Evolutionary conservation across 2,113 vertebrate genomes (phyloP), one percentile per base, ranked within the genome.

Genomic region (Phrynosoma platyrhinos): DNA sequence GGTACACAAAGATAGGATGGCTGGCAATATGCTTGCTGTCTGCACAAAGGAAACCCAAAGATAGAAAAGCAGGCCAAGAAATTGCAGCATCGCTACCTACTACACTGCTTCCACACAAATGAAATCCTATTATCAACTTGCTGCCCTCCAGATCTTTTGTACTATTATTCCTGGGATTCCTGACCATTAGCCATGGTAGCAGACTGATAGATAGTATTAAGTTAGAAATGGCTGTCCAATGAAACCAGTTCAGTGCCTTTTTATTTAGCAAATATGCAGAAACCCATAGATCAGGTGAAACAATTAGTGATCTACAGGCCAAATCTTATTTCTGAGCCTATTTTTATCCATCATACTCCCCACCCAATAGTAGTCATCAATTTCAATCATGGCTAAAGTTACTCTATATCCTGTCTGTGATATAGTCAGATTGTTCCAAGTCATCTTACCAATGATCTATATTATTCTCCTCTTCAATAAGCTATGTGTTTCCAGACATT

Each of bases 1-100:
- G 32, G 21, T 53, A 62, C 12, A 62, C 58, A 18, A 62, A 62
- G 12, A 4, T 62, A 16, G 58, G 58, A 16, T 62, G 13, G 58
- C 58, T 62, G 58, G 58, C 40, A 64, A 83, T 53, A 23, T 71
- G 53, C 85, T 88, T 32, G 71, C 85, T 87, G 82, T 86, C 81
- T 77, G 25, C 64, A 82, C 2, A 84, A 47, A 76, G 68, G 1
- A 32, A 88, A 25, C 79, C 47, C 74, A 88, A 89, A 79, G 87
- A 21, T 85, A 90, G 83, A 66, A 79, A 16, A 91, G 82, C 58
- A 89, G 80, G 2, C 3, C 78, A 58, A 86, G 88, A 78, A 92
- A 89, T 87, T 55, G 77, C 87, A 53, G 55, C 74, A 62, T 81
- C 62, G 0, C 0, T 1, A n/a, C 58, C 30, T 32, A 66, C 47